Percentiles rank a stretch among this genome's conserved stretches.
Conservation (phyloP, 1,140 invertebrate genomes). For the Orius insidiosus region DNA sequence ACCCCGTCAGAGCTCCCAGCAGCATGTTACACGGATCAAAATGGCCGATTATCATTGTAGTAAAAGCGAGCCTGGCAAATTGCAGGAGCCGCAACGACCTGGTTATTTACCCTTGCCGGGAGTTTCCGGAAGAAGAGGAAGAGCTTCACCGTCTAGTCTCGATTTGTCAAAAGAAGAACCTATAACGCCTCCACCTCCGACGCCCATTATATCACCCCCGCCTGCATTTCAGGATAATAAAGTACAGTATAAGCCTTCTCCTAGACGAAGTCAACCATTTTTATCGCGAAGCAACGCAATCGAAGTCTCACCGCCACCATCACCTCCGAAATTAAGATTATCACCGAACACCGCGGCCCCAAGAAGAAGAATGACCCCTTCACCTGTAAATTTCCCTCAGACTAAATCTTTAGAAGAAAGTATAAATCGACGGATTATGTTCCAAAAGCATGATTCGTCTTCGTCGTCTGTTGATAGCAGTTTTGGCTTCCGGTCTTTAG, state of each 20-base stretch:
- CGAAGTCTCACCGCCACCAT: slow-evolving; percentile 6
- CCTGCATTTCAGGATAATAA: slow-evolving; percentile 36
- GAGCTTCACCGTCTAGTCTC: slow-evolving; percentile 17
- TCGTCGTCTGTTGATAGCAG: slow-evolving; percentile 34
- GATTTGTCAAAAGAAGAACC: slow-evolving; percentile 24
- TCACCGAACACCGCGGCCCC: slow-evolving; percentile 9
- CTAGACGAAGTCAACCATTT: background rate
- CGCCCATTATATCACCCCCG: slow-evolving; percentile 41
- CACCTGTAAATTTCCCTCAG: slow-evolving; percentile 23
- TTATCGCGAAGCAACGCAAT: slow-evolving; percentile 15
- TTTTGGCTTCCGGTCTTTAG: slow-evolving; percentile 36
- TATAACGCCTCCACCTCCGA: slow-evolving; percentile 34
- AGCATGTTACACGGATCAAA: slow-evolving; percentile 26
- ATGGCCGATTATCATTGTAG: slow-evolving; percentile 36
- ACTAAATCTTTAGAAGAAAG: slow-evolving; percentile 36
- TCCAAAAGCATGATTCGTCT: slow-evolving; percentile 35
- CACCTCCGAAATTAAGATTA: slow-evolving; percentile 7
- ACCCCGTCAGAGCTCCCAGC: background rate
- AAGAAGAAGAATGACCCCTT: slow-evolving; percentile 19
- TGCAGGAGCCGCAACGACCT: slow-evolving; percentile 24
- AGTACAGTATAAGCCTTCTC: slow-evolving; percentile 9
- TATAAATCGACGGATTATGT: slow-evolving; percentile 29
- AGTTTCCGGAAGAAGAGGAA: slow-evolving; percentile 19
- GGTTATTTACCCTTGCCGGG: slow-evolving; percentile 28
- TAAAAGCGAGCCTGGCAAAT: slow-evolving; percentile 34